Evolutionary conservation across 2,888 invertebrate species (phyloP).

Genomic region (Fissipunctia ypsillon): DNA sequence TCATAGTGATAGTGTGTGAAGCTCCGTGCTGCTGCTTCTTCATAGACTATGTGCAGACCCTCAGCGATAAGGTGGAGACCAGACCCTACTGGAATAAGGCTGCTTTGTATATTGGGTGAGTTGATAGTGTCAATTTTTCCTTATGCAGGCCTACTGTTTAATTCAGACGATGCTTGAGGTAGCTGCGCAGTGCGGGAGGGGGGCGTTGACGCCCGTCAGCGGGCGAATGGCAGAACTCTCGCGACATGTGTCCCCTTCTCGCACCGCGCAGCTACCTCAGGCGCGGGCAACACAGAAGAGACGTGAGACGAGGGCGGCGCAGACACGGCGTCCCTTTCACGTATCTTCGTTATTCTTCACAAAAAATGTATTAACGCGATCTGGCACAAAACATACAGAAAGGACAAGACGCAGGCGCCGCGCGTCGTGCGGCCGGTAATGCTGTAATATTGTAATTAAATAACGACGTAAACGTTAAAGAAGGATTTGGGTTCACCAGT

Average conservation of each 20-base stretch:
- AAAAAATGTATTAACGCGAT: too few relatives aligned
- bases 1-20: constrained; percentile 96
- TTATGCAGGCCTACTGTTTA: neutral
- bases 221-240: neutral
- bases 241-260: neutral
- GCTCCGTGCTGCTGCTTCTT: constrained; percentile 99
- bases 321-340: too few relatives aligned
- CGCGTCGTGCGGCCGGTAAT: too few relatives aligned
- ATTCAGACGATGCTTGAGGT: neutral
- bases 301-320: too few relatives aligned
- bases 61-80: constrained; percentile 95
- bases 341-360: too few relatives aligned
- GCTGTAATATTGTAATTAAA: too few relatives aligned
- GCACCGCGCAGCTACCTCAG: neutral
- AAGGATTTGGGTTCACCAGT: too few relatives aligned
- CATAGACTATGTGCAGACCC: constrained; percentile 97
- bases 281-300: too few relatives aligned
- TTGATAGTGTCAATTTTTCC: constrained; percentile 63
- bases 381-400: too few relatives aligned
- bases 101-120: constrained; percentile 95
- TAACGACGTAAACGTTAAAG: too few relatives aligned
- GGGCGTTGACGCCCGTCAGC: neutral
- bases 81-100: constrained; percentile 98
- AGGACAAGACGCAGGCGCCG: too few relatives aligned
- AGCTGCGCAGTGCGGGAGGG: neutral